A percentile compares a stretch with the other conserved stretches of the same genome.
These are phyloP conservation scores for Electrophaes corylata DNA, from an alignment of 2,888 invertebrate genomes.

Conservation along the genomic window DNA sequence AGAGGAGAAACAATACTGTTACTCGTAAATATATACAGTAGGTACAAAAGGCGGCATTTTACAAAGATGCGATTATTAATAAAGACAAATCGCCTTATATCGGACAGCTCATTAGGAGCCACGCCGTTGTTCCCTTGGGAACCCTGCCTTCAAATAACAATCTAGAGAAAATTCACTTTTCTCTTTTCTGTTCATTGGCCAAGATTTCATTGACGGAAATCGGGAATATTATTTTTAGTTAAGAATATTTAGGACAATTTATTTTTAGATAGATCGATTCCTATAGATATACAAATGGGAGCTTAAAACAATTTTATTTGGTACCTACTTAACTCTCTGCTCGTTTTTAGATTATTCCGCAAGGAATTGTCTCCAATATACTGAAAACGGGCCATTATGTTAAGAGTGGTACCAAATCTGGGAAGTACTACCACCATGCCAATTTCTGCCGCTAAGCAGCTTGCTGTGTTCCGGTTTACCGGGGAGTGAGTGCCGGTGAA, in stretches of 20 bases:
- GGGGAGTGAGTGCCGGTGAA: too few species aligned
- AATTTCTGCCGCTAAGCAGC: too few species aligned
- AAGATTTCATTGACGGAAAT: background rate
- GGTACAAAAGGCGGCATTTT: constrained; percentile 31
- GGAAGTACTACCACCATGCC: too few species aligned
- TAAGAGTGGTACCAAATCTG: too few species aligned
- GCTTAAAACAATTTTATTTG: background rate
- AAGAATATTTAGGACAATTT: background rate
- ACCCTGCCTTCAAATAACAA: constrained; percentile 39
- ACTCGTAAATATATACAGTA: constrained; percentile 1
- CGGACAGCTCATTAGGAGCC: constrained; percentile 53
- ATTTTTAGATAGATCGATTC: background rate
- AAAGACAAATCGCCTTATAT: constrained; percentile 63
- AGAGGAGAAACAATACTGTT: constrained; percentile 4
- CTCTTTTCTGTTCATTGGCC: too few species aligned
- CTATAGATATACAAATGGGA: background rate
- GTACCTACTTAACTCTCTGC: too few species aligned
- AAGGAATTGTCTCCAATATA: too few species aligned
- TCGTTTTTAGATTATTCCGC: too few species aligned
- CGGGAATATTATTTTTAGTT: background rate
- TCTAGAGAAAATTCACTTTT: constrained; percentile 4
- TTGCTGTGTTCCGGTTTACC: too few species aligned
- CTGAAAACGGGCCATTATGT: too few species aligned
- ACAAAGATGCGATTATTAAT: constrained; percentile 41
- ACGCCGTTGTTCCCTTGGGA: constrained; percentile 43